phyloP scores from a whole-genome alignment of 2,888 invertebrate species.

The Drosophila maculinotata region DNA sequence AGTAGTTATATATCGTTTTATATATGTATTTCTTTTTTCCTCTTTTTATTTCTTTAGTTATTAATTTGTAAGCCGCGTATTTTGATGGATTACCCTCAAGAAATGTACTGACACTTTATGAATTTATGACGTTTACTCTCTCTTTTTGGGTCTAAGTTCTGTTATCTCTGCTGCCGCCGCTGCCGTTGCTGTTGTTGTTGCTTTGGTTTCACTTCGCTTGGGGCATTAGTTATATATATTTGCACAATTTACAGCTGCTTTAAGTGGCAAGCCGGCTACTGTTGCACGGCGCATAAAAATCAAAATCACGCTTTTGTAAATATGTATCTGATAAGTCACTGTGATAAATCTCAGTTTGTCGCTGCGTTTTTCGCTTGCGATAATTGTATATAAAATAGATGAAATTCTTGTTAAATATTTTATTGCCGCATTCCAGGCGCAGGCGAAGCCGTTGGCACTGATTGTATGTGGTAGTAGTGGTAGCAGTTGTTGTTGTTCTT shows the following conservation, averaged over 20 bases:
- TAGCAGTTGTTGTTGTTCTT: constrained; percentile 15
- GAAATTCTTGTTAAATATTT: constrained; percentile 76
- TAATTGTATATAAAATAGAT: constrained; percentile 83
- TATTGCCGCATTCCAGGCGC: constrained; percentile 72
- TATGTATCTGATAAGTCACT: constrained; percentile 21
- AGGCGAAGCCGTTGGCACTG: constrained; percentile 38
- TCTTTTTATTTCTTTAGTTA: constrained; percentile 51
- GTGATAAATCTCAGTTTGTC: constrained; percentile 25
- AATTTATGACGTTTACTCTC: constrained; percentile 64
- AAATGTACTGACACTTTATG: constrained; percentile 39
- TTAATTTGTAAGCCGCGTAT: constrained; percentile 74
- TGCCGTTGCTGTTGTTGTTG: constrained; percentile 22
- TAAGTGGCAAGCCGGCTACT: no score
- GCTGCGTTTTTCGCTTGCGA: constrained; percentile 74
- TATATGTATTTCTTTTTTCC: constrained; percentile 10
- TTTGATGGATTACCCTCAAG: constrained; percentile 68
- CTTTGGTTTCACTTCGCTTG: constrained; percentile 18
- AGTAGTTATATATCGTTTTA: constrained; percentile 29
- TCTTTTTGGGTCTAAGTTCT: constrained; percentile 8
- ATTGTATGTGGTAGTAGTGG: constrained; percentile 23
- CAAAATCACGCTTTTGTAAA: constrained; percentile 73
- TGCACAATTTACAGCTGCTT: constrained; percentile 81
- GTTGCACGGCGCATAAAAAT: constrained; percentile 32
- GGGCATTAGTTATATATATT: constrained; percentile 51
- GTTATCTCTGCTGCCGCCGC: constrained; percentile 26